A percentile compares a stretch with the other conserved stretches of the same genome.
phyloP scores from a whole-genome alignment of 2,888 invertebrate species.

The Drosophila helvetica region DNA sequence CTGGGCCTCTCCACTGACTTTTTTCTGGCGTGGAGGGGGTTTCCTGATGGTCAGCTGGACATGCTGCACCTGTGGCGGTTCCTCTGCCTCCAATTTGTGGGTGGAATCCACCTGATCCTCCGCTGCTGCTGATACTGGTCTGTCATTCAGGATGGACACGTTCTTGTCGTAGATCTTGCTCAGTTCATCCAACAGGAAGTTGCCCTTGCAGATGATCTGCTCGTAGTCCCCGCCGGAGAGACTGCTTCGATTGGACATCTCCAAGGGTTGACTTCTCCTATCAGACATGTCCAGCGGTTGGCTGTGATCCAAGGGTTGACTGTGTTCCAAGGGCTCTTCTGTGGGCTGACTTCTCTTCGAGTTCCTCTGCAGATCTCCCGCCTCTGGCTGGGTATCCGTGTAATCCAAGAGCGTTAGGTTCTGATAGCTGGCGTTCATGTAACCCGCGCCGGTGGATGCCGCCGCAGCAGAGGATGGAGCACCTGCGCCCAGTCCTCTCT shows the following conservation, averaged over 20 bases:
- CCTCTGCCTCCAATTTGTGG: not conserved
- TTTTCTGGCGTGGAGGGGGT: slow-evolving; percentile 71
- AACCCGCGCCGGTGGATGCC: slow-evolving; percentile 54
- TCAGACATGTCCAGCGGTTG: slow-evolving; percentile 53
- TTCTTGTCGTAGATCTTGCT: slow-evolving; percentile 86
- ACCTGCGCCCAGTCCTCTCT: slow-evolving; percentile 35
- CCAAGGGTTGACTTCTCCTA: slow-evolving; percentile 19
- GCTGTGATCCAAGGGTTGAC: not conserved
- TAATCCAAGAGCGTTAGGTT: slow-evolving; percentile 87
- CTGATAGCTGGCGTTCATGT: slow-evolving; percentile 87
- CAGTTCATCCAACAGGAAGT: slow-evolving; percentile 84
- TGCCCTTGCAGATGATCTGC: slow-evolving; percentile 77
- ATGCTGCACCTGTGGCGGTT: slow-evolving; percentile 69
- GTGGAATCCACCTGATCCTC: slow-evolving; percentile 5
- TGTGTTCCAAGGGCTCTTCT: not conserved
- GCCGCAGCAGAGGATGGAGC: not conserved
- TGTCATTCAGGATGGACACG: slow-evolving; percentile 86
- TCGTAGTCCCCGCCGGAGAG: slow-evolving; percentile 70
- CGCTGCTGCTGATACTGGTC: slow-evolving; percentile 47
- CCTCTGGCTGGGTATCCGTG: slow-evolving; percentile 73
- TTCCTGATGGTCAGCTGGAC: slow-evolving; percentile 79
- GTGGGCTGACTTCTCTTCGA: slow-evolving; percentile 8
- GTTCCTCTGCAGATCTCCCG: slow-evolving; percentile 8
- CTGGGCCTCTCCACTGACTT: slow-evolving; percentile 30
- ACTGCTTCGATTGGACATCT: slow-evolving; percentile 60